A percentile compares a stretch with the other conserved stretches of the same genome.
These are phyloP conservation scores for Brenthis daphne DNA, from an alignment of 2,888 invertebrate genomes.

Conservation along the genomic window DNA sequence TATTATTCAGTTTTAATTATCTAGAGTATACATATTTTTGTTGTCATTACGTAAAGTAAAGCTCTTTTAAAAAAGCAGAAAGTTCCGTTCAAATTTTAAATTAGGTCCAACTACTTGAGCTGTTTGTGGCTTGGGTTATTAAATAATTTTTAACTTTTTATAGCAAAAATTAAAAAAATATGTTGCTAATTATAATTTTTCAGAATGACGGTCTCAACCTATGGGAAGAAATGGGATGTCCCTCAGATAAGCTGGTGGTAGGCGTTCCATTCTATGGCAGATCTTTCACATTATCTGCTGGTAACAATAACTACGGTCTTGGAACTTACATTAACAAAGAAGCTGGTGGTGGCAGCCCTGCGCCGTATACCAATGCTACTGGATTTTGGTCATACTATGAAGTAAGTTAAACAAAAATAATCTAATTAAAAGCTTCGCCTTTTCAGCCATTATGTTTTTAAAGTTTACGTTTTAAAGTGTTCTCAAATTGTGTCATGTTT, in stretches of 20 bases:
- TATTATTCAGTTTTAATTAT: too few species aligned
- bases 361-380: slow-evolving; percentile 92
- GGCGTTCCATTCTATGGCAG: slow-evolving; percentile 95
- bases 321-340: slow-evolving; percentile 96
- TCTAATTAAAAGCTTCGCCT: background rate
- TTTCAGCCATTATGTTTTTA: background rate
- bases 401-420: slow-evolving; percentile 64
- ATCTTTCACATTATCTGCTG: slow-evolving; percentile 90
- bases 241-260: slow-evolving; percentile 92
- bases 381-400: slow-evolving; percentile 95
- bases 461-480: too few species aligned
- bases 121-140: too few species aligned
- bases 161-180: background rate
- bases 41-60: too few species aligned
- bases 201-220: slow-evolving; percentile 93
- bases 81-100: too few species aligned
- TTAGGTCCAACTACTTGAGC: too few species aligned
- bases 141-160: background rate
- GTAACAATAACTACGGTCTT: slow-evolving; percentile 91
- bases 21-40: too few species aligned
- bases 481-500: too few species aligned
- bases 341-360: slow-evolving; percentile 93
- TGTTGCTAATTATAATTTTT: slow-evolving; percentile 42
- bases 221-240: slow-evolving; percentile 95
- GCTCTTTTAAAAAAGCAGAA: too few species aligned